Base-by-base conservation (phyloP, 2,113 vertebrate species). In the Chloropsis cyanopogon region DNA sequence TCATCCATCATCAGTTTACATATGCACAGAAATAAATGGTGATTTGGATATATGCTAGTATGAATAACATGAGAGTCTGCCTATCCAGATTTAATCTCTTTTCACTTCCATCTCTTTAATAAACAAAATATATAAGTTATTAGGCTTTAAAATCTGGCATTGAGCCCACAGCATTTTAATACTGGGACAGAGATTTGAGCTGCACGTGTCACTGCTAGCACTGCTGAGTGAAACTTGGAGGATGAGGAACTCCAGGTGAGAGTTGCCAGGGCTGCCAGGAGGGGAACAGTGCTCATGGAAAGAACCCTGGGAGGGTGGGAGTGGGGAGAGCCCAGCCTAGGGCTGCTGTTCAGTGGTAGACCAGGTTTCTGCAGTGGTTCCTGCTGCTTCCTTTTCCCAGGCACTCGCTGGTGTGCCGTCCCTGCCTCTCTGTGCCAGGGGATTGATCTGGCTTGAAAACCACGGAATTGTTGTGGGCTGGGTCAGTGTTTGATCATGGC, bases 261-360 rank as follows among this genome's bases (percentile, higher is more conserved):
- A 53, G 10, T 59, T 80, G 57, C 28, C 39, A 12, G 10, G 33
- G 53, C 37, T 70, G 29, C 33, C 50, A 17, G 14, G 12, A 42
- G 35, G 8, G 28, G 16, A 56, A 12, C 1, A 4, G 15, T 21
- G 52, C 15, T n/a, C 49, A 7, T 1, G 3, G 25, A 12, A 18
- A 14, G 53, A 54, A 2, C 7, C 4, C 7, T 14, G 41, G 28
- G 17, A 31, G 33, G 8, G 18, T 33, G 46, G 52, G n/a, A 41
- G 14, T 1, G 17, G 81, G 46, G 22, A 63, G 11, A 31, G 29
- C 28, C n/a, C 5, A 10, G 10, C 19, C 8, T 19, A 2, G 41
- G 63, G 49, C 57, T 65, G 24, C 22, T 5, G 15, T 35, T 47
- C 1, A 5, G 5, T 47, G 35, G 28, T 14, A 14, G 23, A 17